Conservation (phyloP, 2,797 vertebrate species). For the Botia kubotai region DNA sequence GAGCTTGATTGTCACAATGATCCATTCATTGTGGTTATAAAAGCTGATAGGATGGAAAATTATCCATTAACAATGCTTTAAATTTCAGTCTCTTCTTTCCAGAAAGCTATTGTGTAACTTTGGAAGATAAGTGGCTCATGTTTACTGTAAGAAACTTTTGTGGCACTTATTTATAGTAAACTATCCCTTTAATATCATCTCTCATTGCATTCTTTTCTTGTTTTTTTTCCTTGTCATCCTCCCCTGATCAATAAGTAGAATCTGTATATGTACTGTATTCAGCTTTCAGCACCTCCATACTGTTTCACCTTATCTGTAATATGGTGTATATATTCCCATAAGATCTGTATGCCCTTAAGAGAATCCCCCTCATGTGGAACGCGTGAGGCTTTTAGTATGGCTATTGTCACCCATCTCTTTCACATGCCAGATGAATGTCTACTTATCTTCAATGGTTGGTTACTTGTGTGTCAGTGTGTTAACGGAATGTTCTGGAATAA, state of each 20-base stretch:
- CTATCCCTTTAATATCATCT: conserved; percentile 17
- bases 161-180: not conserved
- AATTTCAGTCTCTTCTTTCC: no score
- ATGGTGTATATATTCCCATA: not conserved
- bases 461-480: conserved; percentile 1
- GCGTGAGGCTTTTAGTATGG: not conserved
- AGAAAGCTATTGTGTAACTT: no score
- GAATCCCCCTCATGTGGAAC: not conserved
- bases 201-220: not conserved
- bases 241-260: conserved; percentile 35
- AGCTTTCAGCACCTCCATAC: conserved; percentile 48
- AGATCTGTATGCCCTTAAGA: not conserved
- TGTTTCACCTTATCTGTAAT: not conserved
- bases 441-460: conserved; percentile 19
- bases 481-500: not conserved
- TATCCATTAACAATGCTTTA: no score
- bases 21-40: no score
- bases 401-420: conserved; percentile 10
- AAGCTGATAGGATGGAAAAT: no score
- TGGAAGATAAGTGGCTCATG: no score
- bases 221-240: conserved; percentile 12
- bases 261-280: conserved; percentile 40
- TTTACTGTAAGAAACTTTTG: no score
- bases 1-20: no score
- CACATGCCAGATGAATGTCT: not conserved